These are phyloP conservation scores for Eidolon dupreanum DNA, from an alignment of 2,797 vertebrate genomes.

Conservation along the genomic window DNA sequence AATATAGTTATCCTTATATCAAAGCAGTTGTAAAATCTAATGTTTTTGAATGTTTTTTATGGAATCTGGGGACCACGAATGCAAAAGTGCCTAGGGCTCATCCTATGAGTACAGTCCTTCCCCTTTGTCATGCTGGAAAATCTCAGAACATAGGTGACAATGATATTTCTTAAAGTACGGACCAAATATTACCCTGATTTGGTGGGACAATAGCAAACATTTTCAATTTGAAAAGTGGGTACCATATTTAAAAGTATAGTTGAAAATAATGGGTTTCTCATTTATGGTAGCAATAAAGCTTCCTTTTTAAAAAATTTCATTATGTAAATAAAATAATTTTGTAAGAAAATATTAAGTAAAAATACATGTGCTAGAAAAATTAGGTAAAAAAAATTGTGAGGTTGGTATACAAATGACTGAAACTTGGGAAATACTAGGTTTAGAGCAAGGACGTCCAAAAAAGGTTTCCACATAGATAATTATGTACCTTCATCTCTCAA, in stretches of 20 bases:
- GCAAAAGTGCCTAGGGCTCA: background rate
- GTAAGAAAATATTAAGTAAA: background rate
- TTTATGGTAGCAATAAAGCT: background rate
- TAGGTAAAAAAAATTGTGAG: background rate
- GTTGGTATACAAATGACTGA: background rate
- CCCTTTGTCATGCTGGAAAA: background rate
- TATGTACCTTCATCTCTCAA: background rate
- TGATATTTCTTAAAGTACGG: background rate
- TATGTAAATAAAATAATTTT: background rate
- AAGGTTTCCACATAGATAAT: background rate
- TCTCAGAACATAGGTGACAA: background rate
- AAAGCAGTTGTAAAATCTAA: background rate
- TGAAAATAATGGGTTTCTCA: background rate
- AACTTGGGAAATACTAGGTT: background rate
- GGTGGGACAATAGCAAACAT: background rate
- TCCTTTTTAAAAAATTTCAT: background rate
- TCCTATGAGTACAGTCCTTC: background rate
- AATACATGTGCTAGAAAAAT: background rate
- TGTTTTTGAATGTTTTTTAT: background rate
- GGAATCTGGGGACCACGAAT: background rate
- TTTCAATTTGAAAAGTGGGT: slow-evolving; percentile 18
- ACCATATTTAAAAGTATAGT: background rate
- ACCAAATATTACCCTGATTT: background rate
- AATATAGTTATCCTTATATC: background rate
- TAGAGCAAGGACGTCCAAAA: background rate